Evolutionary conservation across 2,113 vertebrate genomes (phyloP).

Genomic region (Corydoras maculifer): DNA sequence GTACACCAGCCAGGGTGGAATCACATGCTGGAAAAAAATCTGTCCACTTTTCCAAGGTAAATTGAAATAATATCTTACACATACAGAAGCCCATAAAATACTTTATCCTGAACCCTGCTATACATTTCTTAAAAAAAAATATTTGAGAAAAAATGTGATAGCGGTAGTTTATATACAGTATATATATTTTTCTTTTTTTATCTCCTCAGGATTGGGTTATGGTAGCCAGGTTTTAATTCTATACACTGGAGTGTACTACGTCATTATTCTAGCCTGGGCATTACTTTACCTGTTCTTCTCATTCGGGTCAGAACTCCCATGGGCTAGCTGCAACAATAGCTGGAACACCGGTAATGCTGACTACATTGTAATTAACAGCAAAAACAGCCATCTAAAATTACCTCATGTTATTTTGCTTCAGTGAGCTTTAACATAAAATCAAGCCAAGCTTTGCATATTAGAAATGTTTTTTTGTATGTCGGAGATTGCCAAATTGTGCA

Average conservation of each 20-base stretch:
- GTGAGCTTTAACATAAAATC: too few species aligned
- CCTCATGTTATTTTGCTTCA: too few species aligned
- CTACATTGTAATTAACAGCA: slow-evolving; percentile 1
- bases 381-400: too few species aligned
- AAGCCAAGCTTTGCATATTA: too few species aligned
- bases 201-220: slow-evolving; percentile 60
- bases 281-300: slow-evolving; percentile 90
- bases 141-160: too few species aligned
- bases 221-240: slow-evolving; percentile 65
- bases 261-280: slow-evolving; percentile 90
- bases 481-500: too few species aligned
- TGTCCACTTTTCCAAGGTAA: slow-evolving; percentile 72
- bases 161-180: not conserved
- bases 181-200: not conserved
- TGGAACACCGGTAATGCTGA: slow-evolving; percentile 85
- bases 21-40: slow-evolving; percentile 70
- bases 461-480: too few species aligned
- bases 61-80: not conserved
- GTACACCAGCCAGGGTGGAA: slow-evolving; percentile 68
- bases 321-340: slow-evolving; percentile 79
- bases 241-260: slow-evolving; percentile 73
- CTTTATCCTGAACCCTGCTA: too few species aligned
- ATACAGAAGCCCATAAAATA: too few species aligned
- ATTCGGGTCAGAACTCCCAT: slow-evolving; percentile 78
- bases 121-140: too few species aligned